Percentiles rank a stretch among this genome's conserved stretches.
These are phyloP conservation scores for Corynorhinus townsendii DNA, from an alignment of 2,113 vertebrate species.

Conservation along the genomic window DNA sequence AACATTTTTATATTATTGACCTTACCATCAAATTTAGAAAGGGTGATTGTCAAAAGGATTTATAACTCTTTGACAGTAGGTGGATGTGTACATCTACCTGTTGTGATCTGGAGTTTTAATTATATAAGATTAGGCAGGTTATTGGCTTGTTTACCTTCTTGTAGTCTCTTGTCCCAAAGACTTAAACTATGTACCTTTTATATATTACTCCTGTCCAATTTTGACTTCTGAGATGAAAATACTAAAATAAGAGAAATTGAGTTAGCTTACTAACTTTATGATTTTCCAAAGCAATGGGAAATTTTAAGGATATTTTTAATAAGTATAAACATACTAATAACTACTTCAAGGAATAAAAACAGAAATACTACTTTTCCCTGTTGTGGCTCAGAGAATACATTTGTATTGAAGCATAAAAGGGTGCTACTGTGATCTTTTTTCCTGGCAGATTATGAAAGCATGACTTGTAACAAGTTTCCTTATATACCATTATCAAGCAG, in stretches of 20 bases:
- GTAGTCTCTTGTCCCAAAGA: conserved; percentile 54
- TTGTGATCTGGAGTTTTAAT: background rate
- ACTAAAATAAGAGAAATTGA: conserved; percentile 17
- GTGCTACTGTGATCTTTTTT: conserved; percentile 9
- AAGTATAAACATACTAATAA: conserved; percentile 30
- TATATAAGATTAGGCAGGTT: background rate
- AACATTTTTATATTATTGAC: conserved; percentile 34
- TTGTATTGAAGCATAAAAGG: background rate
- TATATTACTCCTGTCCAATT: background rate
- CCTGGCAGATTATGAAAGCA: conserved; percentile 38
- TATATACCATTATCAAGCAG: conserved; percentile 45
- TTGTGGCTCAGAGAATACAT: background rate
- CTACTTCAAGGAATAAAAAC: conserved; percentile 21
- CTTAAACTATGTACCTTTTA: background rate
- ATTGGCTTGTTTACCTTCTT: background rate
- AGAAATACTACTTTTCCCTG: background rate
- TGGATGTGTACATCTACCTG: background rate
- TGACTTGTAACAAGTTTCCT: conserved; percentile 60
- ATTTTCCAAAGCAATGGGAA: conserved; percentile 27
- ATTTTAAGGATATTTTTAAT: conserved; percentile 19
- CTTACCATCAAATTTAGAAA: conserved; percentile 16
- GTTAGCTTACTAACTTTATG: conserved; percentile 28
- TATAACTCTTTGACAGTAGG: background rate
- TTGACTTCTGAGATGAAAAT: conserved; percentile 40
- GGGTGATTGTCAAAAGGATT: conserved; percentile 14